These are phyloP conservation scores for Redunca redunca DNA, from an alignment of 2,113 vertebrate genomes.

Conservation along the genomic window DNA sequence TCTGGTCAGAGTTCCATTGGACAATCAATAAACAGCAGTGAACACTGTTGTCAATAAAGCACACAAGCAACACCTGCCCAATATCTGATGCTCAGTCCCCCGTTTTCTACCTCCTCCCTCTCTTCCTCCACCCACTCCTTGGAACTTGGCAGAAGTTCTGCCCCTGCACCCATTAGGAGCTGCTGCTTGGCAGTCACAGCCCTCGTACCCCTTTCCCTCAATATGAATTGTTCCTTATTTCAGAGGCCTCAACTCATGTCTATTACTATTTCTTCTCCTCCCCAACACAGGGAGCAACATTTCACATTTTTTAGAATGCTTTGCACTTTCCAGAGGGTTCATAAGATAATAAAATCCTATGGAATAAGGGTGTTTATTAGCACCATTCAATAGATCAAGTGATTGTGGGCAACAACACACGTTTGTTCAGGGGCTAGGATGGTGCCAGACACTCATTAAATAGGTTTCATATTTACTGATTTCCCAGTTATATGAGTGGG, in stretches of 20 bases:
- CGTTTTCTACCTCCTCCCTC: not conserved
- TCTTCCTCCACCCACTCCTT: not conserved
- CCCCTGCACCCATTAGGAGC: not conserved
- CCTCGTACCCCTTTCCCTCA: not conserved
- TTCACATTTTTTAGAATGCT: not conserved
- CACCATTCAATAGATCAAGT: not conserved
- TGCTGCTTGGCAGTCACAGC: not conserved
- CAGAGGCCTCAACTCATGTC: not conserved
- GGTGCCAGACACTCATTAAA: not conserved
- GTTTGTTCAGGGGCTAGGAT: not conserved
- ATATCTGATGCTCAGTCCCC: not conserved
- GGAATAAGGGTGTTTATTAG: not conserved
- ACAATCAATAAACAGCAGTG: not conserved
- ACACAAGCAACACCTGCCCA: not conserved
- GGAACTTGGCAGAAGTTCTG: not conserved
- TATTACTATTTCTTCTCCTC: not conserved
- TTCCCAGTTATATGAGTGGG: not conserved
- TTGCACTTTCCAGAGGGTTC: not conserved
- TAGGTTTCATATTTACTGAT: not conserved
- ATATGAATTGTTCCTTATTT: not conserved
- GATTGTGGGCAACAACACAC: not conserved
- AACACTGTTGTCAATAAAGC: not conserved
- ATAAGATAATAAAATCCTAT: not conserved
- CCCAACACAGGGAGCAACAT: not conserved
- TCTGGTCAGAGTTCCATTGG: not conserved